Base-by-base conservation (phyloP, 2,113 vertebrate species). In the Nestor notabilis region DNA sequence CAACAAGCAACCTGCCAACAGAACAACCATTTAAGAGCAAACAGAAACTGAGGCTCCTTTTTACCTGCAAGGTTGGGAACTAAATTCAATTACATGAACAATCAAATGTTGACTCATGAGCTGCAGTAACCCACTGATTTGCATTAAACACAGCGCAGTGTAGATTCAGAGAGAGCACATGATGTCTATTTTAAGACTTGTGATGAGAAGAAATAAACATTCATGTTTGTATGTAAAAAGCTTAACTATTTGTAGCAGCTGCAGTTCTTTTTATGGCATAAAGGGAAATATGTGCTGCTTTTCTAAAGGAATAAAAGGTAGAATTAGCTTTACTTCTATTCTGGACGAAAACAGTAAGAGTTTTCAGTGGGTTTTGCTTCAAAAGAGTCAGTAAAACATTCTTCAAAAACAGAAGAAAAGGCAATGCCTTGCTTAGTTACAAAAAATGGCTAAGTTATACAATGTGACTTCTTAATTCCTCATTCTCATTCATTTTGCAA, bases 101-200 rank as follows among this genome's bases (percentile, higher is more conserved):
- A 64, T 44, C 72, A 47, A 39, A 13, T 68, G 60, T 25, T 70
- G 68, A 52, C 72, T 95, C 76, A 43, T 37, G 35, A 74, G 35
- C 76, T 64, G 72, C 31, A 29, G 72, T 56, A 93, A 89, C 29
- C 65, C 43, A 68, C 72, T 69, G 81, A 89, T 92, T 49, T 93
- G 89, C 90, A 92, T 89, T 81, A 79, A 90, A 82, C 75, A 58
- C 70, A 68, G 81, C 4, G 2, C 83, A 82, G 58, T 25, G 60
- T 9, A 92, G 72, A 92, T 58, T 96, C 89, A 92, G 75, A 93
- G 64, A 82, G 52, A 87, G 81, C 88, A 81, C 86, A 91, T 90
- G 90, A 94, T 23, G 50, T 43, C 97, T 96, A 96, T 95, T 97
- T 96, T 97, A 96, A 95, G 97, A 82, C 41, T 37, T 39, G 65